Conservation (phyloP, 2,797 vertebrate species). For the Carapus acus region DNA sequence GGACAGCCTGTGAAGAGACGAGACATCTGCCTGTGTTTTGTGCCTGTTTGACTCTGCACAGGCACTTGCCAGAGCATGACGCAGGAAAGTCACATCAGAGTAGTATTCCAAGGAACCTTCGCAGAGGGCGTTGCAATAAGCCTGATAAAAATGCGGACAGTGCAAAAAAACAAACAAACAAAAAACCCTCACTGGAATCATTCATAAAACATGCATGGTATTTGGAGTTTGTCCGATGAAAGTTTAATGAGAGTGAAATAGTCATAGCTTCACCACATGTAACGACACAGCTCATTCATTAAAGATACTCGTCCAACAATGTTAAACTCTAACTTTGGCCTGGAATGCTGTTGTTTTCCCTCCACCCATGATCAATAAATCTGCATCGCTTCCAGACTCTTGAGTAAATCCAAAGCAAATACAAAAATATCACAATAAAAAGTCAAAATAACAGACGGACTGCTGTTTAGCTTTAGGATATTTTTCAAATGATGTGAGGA, state of each 20-base stretch:
- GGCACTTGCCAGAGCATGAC: not conserved
- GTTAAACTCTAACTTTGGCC: slow-evolving; percentile 5
- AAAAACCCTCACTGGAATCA: too few species aligned
- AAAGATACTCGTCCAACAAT: slow-evolving; percentile 39
- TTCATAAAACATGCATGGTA: slow-evolving; percentile 49
- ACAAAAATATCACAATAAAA: too few species aligned
- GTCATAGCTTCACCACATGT: slow-evolving; percentile 13
- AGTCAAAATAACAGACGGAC: too few species aligned
- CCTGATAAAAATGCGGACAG: too few species aligned
- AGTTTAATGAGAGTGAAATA: slow-evolving; percentile 46
- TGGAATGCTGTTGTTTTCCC: slow-evolving; percentile 33
- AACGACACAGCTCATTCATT: slow-evolving; percentile 41
- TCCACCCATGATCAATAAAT: slow-evolving; percentile 17
- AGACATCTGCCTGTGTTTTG: not conserved
- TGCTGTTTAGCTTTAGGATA: too few species aligned
- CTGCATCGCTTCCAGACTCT: too few species aligned
- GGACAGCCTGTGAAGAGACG: slow-evolving; percentile 7
- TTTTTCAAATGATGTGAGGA: too few species aligned
- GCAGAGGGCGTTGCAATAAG: not conserved
- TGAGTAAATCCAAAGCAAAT: too few species aligned
- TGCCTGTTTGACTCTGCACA: not conserved
- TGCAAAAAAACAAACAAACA: not conserved
- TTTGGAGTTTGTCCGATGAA: slow-evolving; percentile 26
- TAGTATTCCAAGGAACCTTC: not conserved
- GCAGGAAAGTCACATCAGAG: not conserved